phyloP scores from a whole-genome alignment of 2,888 invertebrate species.

The Megaustenia siamemsis region DNA sequence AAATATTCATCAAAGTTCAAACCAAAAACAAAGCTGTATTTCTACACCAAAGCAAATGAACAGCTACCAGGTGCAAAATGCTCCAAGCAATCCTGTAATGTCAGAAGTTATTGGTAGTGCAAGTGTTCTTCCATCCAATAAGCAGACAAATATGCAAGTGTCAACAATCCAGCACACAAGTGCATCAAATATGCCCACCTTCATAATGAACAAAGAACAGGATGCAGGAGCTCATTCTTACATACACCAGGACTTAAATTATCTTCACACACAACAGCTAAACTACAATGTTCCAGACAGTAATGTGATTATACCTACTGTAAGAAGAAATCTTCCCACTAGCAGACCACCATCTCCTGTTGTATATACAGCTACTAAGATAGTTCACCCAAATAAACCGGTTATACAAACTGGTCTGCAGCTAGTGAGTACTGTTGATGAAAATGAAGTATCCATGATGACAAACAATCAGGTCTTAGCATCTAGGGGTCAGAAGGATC shows the following conservation, averaged over 20 bases:
- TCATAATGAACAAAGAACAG: no score
- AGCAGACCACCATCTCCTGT: conserved; percentile 43
- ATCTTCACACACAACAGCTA: background rate
- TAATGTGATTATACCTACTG: conserved; percentile 55
- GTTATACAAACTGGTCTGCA: conserved; percentile 9
- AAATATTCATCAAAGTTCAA: background rate
- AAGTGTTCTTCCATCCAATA: background rate
- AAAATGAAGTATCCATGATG: background rate
- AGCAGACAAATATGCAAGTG: background rate
- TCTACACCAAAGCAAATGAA: background rate
- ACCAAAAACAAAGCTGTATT: background rate
- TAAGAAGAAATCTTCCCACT: conserved; percentile 45
- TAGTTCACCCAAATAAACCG: background rate
- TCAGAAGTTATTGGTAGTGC: background rate
- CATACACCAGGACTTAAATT: background rate
- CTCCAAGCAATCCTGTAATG: background rate
- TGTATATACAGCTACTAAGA: background rate
- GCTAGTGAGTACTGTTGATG: background rate
- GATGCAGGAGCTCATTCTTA: background rate
- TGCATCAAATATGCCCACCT: background rate
- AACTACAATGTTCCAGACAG: background rate
- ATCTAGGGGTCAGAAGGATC: background rate
- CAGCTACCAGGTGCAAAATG: background rate
- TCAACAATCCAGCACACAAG: background rate
- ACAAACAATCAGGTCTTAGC: background rate